phyloP scores from a whole-genome alignment of 2,888 invertebrate genomes.

The Nomada hirtipes region DNA sequence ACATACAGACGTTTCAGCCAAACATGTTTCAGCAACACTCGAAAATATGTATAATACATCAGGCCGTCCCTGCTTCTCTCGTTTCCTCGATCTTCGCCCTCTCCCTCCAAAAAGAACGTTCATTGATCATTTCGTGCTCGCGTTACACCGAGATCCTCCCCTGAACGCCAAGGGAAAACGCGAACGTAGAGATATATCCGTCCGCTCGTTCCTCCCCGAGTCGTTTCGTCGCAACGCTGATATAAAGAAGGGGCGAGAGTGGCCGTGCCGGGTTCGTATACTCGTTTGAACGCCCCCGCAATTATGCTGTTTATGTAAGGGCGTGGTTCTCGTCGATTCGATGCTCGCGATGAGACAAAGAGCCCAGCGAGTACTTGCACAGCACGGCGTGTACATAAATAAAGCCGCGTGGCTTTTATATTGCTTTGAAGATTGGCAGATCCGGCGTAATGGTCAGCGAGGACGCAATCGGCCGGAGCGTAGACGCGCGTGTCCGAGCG shows the following conservation, averaged over 20 bases:
- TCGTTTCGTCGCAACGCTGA: conserved; percentile 80
- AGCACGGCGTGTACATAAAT: conserved; percentile 66
- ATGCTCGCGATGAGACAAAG: conserved; percentile 14
- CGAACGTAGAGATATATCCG: conserved; percentile 17
- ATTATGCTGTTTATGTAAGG: conserved; percentile 83
- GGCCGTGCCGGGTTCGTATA: conserved; percentile 25
- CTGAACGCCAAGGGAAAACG: conserved; percentile 8
- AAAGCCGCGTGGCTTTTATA: conserved; percentile 67
- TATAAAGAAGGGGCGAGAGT: conserved; percentile 59
- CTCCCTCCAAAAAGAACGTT: conserved; percentile 21
- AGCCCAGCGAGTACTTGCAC: conserved; percentile 13
- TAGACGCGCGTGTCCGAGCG: conserved; percentile 15
- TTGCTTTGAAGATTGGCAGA: conserved; percentile 76
- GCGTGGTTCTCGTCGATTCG: conserved; percentile 81
- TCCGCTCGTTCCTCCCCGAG: conserved; percentile 52
- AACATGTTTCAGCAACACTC: no score
- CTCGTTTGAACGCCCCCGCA: conserved; percentile 81
- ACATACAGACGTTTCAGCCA: no score
- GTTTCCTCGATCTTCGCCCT: not conserved
- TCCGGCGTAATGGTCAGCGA: conserved; percentile 69
- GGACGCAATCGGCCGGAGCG: conserved; percentile 57
- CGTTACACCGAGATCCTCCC: not conserved
- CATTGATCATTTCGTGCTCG: conserved; percentile 35
- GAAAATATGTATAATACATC: not conserved
- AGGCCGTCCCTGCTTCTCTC: no score